Evolutionary conservation across 2,797 vertebrate species (phyloP), one percentile per base, ranked within the genome.

Genomic region (Lemur catta): DNA sequence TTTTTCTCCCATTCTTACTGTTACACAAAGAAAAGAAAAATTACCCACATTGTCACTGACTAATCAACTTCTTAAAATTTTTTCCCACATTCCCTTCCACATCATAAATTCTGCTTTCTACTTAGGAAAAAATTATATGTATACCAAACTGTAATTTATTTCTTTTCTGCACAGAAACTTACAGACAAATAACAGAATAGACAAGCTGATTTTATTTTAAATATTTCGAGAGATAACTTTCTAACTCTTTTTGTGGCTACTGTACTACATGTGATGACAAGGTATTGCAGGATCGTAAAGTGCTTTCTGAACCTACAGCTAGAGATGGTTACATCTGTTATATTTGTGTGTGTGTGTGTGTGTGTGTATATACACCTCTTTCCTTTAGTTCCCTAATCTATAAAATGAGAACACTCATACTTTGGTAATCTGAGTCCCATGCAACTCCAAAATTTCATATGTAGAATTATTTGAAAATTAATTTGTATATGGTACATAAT

Each of bases 401-500:
- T 86, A 79, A 93, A 80, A 65, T 69, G 17, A 90, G 10, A 28
- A 18, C 11, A 85, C 43, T 78, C 24, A 82, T 35, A 61, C 35
- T 81, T 95, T 80, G 55, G 18, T 87, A 20, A 92, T 63, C 0
- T 89, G 38, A 95, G 46, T 88, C 88, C 13, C 85, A 89, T 95
- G n/a, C 30, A 78, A 88, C 43, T 94, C 15, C 28, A 93, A 86
- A 86, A 69, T 93, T 89, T 92, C 65, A 48, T 75, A 46, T 50
- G 67, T 93, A 90, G 75, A 24, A 82, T 75, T 81, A 82, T 61
- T 69, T 88, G 76, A 94, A 97, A 92, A 93, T 92, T 80, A 88
- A 65, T 84, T 52, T 94, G 6, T 75, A 55, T 71, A 33, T 94
- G 22, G 8, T 72, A n/a, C 55, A 81, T 88, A 89, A 91, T 85